Evolutionary conservation across 2,797 vertebrate genomes (phyloP).

Genomic region (Malurus splendens): DNA sequence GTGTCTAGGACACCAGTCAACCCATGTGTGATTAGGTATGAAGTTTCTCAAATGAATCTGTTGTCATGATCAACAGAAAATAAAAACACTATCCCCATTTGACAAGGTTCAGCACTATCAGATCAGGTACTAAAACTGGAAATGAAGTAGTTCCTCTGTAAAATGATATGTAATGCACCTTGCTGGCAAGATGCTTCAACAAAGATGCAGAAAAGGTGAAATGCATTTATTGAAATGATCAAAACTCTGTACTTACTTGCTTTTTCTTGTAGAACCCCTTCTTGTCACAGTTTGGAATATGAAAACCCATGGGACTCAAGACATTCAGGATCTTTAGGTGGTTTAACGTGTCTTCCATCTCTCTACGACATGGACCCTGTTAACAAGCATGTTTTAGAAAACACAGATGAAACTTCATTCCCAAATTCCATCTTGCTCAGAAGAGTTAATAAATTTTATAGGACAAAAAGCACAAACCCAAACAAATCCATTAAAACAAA

Average conservation of each 20-base stretch:
- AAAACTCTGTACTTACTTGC: slow-evolving; percentile 78
- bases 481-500: background rate
- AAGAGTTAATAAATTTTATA: background rate
- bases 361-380: slow-evolving; percentile 91
- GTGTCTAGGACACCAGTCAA: slow-evolving; percentile 34
- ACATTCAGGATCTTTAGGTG: slow-evolving; percentile 85
- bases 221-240: background rate
- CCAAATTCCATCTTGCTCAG: background rate
- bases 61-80: slow-evolving; percentile 45
- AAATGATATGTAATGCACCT: background rate
- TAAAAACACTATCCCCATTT: slow-evolving; percentile 33
- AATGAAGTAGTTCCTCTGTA: background rate
- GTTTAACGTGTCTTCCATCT: slow-evolving; percentile 89
- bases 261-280: slow-evolving; percentile 98
- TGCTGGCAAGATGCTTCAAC: background rate
- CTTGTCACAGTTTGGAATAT: slow-evolving; percentile 96
- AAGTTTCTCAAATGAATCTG: slow-evolving; percentile 32
- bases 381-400: slow-evolving; percentile 11
- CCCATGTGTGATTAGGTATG: slow-evolving; percentile 13
- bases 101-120: background rate
- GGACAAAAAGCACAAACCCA: background rate
- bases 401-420: background rate
- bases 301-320: slow-evolving; percentile 84
- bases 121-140: background rate
- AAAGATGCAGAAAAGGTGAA: background rate